Evolutionary conservation across 2,113 vertebrate species (phyloP).

Genomic region (Callipepla californica): DNA sequence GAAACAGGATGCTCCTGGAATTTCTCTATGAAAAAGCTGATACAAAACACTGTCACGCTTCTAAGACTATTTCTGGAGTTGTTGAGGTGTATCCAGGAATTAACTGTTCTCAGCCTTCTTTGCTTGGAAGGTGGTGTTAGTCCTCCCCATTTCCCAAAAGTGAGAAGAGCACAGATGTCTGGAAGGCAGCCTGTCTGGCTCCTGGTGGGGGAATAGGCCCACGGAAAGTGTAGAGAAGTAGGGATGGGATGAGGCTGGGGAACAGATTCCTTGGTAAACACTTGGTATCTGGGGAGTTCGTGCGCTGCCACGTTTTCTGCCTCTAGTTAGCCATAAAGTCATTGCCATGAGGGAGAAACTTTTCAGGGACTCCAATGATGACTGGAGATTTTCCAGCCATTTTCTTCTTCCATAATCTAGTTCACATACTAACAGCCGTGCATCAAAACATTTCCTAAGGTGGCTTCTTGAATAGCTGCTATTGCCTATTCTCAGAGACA

Average conservation of each 20-base stretch:
- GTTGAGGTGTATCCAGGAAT: background rate
- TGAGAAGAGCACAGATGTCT: background rate
- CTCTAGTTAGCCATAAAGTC: background rate
- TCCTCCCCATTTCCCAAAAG: background rate
- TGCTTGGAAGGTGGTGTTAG: background rate
- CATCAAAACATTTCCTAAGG: background rate
- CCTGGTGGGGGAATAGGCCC: background rate
- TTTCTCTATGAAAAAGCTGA: background rate
- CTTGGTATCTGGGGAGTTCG: background rate
- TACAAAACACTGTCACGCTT: background rate
- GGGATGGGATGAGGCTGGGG: background rate
- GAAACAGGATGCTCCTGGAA: accelerated
- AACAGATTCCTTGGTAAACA: slow-evolving; percentile 3
- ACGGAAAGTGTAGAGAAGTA: background rate
- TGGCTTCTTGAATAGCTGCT: background rate
- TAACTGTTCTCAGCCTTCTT: background rate
- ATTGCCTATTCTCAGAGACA: background rate
- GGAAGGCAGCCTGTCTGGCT: background rate
- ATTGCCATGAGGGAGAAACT: background rate
- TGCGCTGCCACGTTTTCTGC: background rate
- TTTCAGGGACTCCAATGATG: background rate
- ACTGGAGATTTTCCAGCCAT: background rate
- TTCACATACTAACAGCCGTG: background rate
- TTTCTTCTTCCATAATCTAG: background rate
- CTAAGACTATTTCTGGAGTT: background rate